These are phyloP conservation scores for Drosophila bocqueti DNA, from an alignment of 1,140 invertebrate species.

Conservation along the genomic window DNA sequence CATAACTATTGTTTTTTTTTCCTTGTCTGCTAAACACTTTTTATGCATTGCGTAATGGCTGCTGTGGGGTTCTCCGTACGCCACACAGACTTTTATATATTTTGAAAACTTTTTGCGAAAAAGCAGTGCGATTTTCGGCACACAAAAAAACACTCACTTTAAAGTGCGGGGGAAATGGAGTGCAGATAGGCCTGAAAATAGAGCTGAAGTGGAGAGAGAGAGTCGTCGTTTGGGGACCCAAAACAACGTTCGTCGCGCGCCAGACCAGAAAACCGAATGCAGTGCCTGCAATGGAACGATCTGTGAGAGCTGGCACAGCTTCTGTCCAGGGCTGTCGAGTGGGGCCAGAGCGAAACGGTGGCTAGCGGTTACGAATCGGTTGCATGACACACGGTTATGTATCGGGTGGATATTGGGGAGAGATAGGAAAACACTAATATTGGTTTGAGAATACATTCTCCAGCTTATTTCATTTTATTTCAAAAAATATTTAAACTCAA, in stretches of 20 bases:
- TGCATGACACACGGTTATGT: constrained; percentile 5
- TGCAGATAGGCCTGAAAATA: constrained; percentile 55
- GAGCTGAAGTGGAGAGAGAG: constrained; percentile 57
- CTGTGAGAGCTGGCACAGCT: constrained; percentile 28
- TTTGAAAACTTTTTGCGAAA: constrained; percentile 45
- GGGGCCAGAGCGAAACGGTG: constrained; percentile 2
- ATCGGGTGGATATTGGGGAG: background rate
- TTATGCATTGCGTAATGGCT: constrained; percentile 66
- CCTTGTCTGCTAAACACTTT: constrained; percentile 38
- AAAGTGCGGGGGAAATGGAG: constrained; percentile 52
- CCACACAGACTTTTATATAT: background rate
- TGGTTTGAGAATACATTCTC: background rate
- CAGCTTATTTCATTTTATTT: background rate
- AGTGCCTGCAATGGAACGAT: constrained; percentile 50
- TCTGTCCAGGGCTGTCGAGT: constrained; percentile 47
- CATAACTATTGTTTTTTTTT: constrained; percentile 65
- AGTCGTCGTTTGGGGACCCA: constrained; percentile 56
- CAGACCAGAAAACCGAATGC: constrained; percentile 80
- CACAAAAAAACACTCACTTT: constrained; percentile 57
- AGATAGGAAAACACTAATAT: no score
- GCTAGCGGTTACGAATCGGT: constrained; percentile 8
- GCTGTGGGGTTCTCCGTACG: constrained; percentile 6
- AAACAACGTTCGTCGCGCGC: constrained; percentile 75
- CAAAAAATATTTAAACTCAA: background rate
- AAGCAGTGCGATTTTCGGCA: background rate